Conservation (phyloP, 92 coral and sea anemone genomes). For the Zoanthus sansibaricus region DNA sequence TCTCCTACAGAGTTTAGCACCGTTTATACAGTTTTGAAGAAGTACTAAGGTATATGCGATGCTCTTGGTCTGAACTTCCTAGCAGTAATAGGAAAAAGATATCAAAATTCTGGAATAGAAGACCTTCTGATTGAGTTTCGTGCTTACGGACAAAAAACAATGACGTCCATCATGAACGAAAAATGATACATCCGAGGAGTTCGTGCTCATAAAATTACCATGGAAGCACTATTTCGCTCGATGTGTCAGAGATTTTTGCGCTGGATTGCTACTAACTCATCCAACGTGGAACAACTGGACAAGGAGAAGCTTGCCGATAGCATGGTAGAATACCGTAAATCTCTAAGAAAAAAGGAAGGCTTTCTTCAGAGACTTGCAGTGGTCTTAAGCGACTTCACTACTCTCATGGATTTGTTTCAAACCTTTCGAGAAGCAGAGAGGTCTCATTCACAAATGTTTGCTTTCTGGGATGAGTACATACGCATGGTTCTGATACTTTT, state of each 20-base stretch:
- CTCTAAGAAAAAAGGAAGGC: neutral
- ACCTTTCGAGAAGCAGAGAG: neutral
- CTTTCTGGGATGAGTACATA: neutral
- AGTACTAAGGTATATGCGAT: constrained; percentile 40
- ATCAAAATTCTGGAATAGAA: neutral
- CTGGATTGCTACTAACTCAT: no score
- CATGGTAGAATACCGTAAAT: no score
- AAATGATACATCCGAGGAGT: no score
- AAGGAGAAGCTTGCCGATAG: no score
- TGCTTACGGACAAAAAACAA: no score
- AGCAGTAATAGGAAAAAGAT: neutral
- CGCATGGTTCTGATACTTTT: neutral
- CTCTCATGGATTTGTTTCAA: neutral
- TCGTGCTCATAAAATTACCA: no score
- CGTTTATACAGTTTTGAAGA: constrained; percentile 65
- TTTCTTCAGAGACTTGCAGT: neutral
- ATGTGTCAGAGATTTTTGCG: no score
- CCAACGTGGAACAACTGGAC: no score
- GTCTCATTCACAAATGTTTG: neutral
- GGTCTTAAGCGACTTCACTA: neutral
- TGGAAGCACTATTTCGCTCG: no score
- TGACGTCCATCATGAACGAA: no score
- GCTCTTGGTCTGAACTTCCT: neutral
- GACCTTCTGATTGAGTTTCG: no score
- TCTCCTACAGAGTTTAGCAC: constrained; percentile 70